Evolutionary conservation across 1,140 invertebrate genomes (phyloP), one percentile per base, ranked within the genome.

Genomic region (Dreissena polymorpha): DNA sequence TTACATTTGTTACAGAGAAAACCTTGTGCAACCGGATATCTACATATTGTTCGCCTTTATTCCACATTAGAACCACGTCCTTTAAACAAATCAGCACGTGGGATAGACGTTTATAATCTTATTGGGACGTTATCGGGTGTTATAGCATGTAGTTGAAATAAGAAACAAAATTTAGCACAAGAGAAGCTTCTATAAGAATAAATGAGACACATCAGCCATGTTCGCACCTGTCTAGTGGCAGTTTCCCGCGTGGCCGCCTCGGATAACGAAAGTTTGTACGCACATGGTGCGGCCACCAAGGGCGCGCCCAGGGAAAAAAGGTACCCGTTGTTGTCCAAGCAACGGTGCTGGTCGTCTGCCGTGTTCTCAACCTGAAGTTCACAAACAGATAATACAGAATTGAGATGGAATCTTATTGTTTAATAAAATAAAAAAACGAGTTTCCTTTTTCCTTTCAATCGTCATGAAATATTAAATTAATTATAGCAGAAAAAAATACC

Each of bases 251-350:
- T 49, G 25, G 23, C 29, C 57, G 18, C 63, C 77, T 86, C 87
- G 73, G 85, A 82, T 51, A 39, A 57, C 21, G 29, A 1, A n/a
- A 85, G 29, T 49, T 68, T 72, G 14, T 55, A 64, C 60, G 76
- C 64, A 63, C 87, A 88, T 8, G 50, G 74, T 29, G 71, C 51
- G 18, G 57, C 73, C 25, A 55, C 76, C 18, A 88, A 55, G 13
- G 72, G 55, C 12, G 74, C 65, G 16, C 64, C 50, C 10, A 83
- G 51, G 60, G 87, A 85, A 53, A 87, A 88, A 10, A 86, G 64
- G 63, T 86, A 85, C 8, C 82, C 75, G 55, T 86, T n/a, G 74
- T 88, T 87, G 71, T 87, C 87, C 14, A 87, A 65, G 74, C 87
- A 88, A 0, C 67, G 14, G 14, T 27, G 18, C 23, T 25, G 14